Base-by-base conservation (phyloP, 2,888 invertebrate genomes). In the Lacanobia oleracea region DNA sequence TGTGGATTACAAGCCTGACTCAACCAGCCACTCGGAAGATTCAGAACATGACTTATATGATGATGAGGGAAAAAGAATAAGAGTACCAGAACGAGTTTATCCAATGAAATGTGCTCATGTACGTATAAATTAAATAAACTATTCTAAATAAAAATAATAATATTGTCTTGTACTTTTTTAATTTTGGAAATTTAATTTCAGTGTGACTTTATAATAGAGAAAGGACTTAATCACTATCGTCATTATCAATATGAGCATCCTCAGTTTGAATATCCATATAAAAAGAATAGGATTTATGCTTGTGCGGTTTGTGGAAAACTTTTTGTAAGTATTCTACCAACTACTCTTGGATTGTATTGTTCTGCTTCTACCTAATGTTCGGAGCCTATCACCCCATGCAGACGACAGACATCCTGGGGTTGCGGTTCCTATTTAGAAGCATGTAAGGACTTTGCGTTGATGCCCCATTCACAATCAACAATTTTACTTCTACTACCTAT, bases 71-170 rank as follows among this genome's bases (percentile, higher is more conserved):
- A 81, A 53, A 51, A 1, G 0, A 57, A 53, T 56, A 6, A 65
- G 9, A 50, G 61, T 8, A 21, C 53, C 43, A 50, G 37, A 4
- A 7, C 64, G 66, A 57, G 27, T 21, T 61, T 79, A 81, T 67
- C 79, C 79, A 54, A 71, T 60, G 56, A 33, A 79, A 45, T 79
- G 79, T 81, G 82, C 76, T 16, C 82, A 79, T 69, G 78, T 79
- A 70, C 2, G 78, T 75, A 48, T 51, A 50, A 50, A n/a, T 50
- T 50, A 21, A 21, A 21, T 50, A 50, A 50, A n/a, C 18, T n/a
- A 50, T 48, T 43, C 43, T 12, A 16, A 18, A 18, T 18, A 18
- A 5, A 48, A 45, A 45, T 16, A 45, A 16, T 45, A 7, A 27
- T 27, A 18, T 16, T 54, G 7, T 56, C 1, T 27, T 4, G 18